Evolutionary conservation across 2,888 invertebrate species (phyloP).

Genomic region (Frankliniella intonsa): DNA sequence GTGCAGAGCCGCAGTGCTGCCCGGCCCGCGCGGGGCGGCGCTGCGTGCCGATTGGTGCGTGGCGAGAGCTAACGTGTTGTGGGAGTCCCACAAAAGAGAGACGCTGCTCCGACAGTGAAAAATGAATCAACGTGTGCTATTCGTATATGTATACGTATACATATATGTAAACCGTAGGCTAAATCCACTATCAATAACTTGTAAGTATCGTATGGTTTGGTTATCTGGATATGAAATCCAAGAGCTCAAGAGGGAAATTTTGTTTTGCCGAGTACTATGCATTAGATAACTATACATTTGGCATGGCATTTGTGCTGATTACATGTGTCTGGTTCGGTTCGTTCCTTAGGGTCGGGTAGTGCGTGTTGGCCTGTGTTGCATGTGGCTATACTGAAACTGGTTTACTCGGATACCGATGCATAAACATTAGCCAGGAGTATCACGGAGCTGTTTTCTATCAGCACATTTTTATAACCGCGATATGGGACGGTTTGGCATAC

Average conservation of each 20-base stretch:
- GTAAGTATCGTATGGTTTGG: neutral
- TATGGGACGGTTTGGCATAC: no score
- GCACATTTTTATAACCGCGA: no score
- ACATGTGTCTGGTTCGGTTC: neutral
- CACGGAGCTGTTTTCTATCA: no score
- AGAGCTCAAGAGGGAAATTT: neutral
- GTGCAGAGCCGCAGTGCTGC: no score
- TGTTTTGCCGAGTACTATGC: neutral
- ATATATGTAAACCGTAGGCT: slow-evolving; percentile 17
- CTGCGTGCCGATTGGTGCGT: neutral
- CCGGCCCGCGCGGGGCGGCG: no score
- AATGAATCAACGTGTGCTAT: slow-evolving; percentile 25
- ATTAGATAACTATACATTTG: neutral
- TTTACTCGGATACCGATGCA: no score
- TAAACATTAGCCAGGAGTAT: no score
- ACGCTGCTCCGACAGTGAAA: neutral
- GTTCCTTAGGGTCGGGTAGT: no score
- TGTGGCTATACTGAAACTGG: no score
- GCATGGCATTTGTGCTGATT: neutral
- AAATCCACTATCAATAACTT: slow-evolving; percentile 6
- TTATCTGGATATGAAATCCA: neutral
- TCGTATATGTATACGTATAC: slow-evolving; percentile 23
- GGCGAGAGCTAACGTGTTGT: slow-evolving; percentile 5
- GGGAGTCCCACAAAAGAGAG: slow-evolving; percentile 4
- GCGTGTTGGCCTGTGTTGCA: no score